Percentiles rank a stretch among this genome's conserved stretches.
phyloP scores from a whole-genome alignment of 2,113 vertebrate genomes.

The Takifugu flavidus region DNA sequence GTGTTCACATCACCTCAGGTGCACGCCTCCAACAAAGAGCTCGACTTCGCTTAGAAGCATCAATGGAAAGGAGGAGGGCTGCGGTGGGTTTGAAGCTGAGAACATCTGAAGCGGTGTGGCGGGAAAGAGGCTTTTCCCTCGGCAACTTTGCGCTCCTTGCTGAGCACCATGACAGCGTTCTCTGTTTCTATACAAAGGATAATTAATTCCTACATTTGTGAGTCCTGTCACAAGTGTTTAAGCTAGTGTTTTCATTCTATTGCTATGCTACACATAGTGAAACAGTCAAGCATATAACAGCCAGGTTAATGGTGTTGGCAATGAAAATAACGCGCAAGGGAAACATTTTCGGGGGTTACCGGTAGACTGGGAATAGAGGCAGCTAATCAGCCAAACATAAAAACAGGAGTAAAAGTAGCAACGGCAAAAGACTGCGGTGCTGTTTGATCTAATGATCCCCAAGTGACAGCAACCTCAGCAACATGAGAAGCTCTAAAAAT shows the following conservation, averaged over 20 bases:
- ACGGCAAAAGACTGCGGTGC: too few relatives aligned
- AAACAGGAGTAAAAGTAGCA: too few relatives aligned
- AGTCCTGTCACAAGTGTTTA: not conserved
- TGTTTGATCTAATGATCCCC: not conserved
- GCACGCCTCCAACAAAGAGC: slow-evolving; percentile 13
- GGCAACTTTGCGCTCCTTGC: slow-evolving; percentile 6
- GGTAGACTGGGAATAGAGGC: too few relatives aligned
- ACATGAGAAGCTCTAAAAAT: too few relatives aligned
- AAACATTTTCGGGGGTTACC: too few relatives aligned
- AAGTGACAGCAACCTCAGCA: too few relatives aligned
- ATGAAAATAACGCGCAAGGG: too few relatives aligned
- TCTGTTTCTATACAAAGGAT: not conserved
- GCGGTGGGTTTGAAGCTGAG: not conserved
- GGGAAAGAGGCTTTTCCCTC: slow-evolving; percentile 22
- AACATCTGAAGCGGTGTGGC: slow-evolving; percentile 24
- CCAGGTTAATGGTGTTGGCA: too few relatives aligned
- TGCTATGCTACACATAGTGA: too few relatives aligned
- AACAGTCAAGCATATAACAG: too few relatives aligned
- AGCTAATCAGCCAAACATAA: too few relatives aligned
- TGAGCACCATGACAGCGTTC: slow-evolving; percentile 24
- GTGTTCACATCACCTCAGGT: slow-evolving; percentile 26
- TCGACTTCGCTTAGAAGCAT: slow-evolving; percentile 8
- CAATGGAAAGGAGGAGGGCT: too few relatives aligned
- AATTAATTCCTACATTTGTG: not conserved
- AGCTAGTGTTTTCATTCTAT: not conserved